phyloP scores from a whole-genome alignment of 2,113 vertebrate species.

The Cyprinodon variegatus region DNA sequence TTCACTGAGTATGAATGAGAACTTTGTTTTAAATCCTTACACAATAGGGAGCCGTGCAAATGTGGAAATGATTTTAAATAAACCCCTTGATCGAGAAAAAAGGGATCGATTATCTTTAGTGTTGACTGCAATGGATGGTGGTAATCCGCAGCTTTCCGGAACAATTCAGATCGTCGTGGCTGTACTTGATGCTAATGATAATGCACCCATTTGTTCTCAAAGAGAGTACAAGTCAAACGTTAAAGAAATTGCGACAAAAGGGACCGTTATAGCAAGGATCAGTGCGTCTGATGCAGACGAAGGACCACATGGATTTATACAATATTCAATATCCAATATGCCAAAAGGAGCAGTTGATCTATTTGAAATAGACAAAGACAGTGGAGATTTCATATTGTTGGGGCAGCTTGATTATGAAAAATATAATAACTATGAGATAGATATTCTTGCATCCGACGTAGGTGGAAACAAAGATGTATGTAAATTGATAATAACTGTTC shows the following conservation, averaged over 20 bases:
- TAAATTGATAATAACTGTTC: constrained; percentile 75
- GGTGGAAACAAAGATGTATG: constrained; percentile 71
- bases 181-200: constrained; percentile 69
- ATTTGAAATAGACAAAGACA: constrained; percentile 72
- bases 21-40: constrained; percentile 32
- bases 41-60: constrained; percentile 25
- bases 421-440: constrained; percentile 49
- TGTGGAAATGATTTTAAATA: constrained; percentile 66
- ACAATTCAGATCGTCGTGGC: constrained; percentile 51
- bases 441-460: constrained; percentile 74
- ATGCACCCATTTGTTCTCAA: constrained; percentile 73
- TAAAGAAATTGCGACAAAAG: constrained; percentile 48
- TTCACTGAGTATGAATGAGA: constrained; percentile 9
- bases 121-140: constrained; percentile 61
- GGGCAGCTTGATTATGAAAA: constrained; percentile 78
- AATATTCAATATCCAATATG: constrained; percentile 48
- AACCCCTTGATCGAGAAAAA: constrained; percentile 61
- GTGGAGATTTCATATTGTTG: constrained; percentile 68
- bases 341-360: constrained; percentile 30
- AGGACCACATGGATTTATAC: constrained; percentile 19
- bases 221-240: constrained; percentile 50
- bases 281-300: constrained; percentile 64
- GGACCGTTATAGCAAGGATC: constrained; percentile 51
- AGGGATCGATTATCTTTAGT: constrained; percentile 27
- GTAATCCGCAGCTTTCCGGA: constrained; percentile 53